A percentile compares a stretch with the other conserved stretches of the same genome.
Conservation (phyloP, 2,113 vertebrate genomes). For the Naja naja region DNA sequence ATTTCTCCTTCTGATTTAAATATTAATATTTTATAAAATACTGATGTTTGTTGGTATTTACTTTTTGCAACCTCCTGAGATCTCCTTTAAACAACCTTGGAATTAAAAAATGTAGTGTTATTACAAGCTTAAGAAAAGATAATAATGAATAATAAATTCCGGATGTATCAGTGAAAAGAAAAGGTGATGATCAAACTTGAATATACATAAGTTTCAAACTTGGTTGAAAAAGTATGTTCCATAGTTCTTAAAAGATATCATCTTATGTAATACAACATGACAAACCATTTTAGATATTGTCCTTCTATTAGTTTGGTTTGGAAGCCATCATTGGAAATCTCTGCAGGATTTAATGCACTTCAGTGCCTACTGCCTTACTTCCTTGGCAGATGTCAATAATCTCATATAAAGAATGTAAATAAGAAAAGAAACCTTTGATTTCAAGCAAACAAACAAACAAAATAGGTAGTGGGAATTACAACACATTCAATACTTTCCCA, state of each 20-base stretch:
- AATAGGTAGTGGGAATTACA: conserved; percentile 38
- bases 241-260: conserved; percentile 69
- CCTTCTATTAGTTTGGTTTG: conserved; percentile 76
- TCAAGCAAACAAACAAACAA: conserved; percentile 61
- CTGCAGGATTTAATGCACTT: conserved; percentile 66
- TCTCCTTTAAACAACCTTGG: conserved; percentile 70
- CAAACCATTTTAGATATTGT: conserved; percentile 69
- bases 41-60: conserved; percentile 65
- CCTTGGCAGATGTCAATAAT: conserved; percentile 69
- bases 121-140: conserved; percentile 65
- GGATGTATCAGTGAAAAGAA: conserved; percentile 68
- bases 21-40: conserved; percentile 74
- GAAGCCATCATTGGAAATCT: conserved; percentile 68
- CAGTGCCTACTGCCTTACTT: conserved; percentile 68
- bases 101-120: conserved; percentile 61
- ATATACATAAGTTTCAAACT: conserved; percentile 67
- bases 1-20: conserved; percentile 73
- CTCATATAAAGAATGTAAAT: conserved; percentile 64
- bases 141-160: conserved; percentile 53
- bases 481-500: conserved; percentile 70
- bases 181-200: conserved; percentile 67
- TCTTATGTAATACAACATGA: conserved; percentile 73
- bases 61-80: conserved; percentile 74
- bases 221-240: conserved; percentile 65
- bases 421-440: conserved; percentile 59